Conservation (phyloP, 2,113 vertebrate genomes). For the Circaetus gallicus region DNA sequence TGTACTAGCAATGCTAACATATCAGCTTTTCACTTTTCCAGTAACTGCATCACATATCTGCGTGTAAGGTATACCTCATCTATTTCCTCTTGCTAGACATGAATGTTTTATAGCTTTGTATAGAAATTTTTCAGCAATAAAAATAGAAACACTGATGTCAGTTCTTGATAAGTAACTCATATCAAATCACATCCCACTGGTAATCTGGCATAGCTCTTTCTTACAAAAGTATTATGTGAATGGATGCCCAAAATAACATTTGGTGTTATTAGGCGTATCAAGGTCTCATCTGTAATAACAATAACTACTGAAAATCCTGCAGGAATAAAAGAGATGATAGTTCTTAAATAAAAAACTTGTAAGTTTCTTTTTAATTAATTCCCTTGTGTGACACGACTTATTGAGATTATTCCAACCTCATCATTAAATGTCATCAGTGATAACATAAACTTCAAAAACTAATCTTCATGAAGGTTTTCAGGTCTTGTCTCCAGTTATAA, state of each 20-base stretch:
- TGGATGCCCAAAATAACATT: constrained; percentile 71
- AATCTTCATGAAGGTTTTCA: not conserved
- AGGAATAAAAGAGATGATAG: constrained; percentile 37
- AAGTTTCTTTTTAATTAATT: not conserved
- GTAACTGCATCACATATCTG: not conserved
- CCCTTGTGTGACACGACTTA: not conserved
- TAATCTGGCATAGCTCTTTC: constrained; percentile 55
- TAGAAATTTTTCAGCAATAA: constrained; percentile 49
- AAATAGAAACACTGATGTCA: constrained; percentile 68
- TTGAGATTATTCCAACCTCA: not conserved
- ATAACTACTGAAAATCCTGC: constrained; percentile 25
- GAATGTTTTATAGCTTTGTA: constrained; percentile 41
- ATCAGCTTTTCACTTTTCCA: constrained; percentile 2
- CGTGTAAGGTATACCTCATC: not conserved
- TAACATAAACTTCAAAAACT: not conserved
- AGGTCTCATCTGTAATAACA: constrained; percentile 59
- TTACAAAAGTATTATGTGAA: constrained; percentile 61
- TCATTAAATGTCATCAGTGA: not conserved
- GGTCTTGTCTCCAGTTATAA: not conserved
- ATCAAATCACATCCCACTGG: constrained; percentile 57
- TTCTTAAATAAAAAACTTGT: not conserved
- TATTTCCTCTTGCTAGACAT: not conserved
- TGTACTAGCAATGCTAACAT: not conserved
- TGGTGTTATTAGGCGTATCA: constrained; percentile 29
- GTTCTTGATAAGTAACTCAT: constrained; percentile 43